Evolutionary conservation across 2,113 vertebrate species (phyloP).

Genomic region (Neogobius melanostomus): DNA sequence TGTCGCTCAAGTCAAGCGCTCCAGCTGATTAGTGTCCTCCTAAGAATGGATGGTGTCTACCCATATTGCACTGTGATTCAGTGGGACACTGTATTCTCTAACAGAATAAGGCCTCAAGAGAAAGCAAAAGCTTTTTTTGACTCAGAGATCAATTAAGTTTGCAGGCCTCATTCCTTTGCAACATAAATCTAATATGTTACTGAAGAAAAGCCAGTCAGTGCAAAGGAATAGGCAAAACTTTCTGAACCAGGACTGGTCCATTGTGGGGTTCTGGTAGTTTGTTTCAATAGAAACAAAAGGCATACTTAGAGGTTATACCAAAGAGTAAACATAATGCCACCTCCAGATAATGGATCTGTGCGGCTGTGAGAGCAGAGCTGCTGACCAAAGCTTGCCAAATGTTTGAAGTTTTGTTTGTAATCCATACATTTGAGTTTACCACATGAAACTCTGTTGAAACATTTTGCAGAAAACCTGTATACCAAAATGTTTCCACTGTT

Average conservation of each 20-base stretch:
- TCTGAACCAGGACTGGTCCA: neutral
- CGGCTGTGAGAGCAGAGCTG: neutral
- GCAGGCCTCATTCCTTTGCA: too few species aligned
- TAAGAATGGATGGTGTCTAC: neutral
- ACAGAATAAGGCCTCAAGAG: neutral
- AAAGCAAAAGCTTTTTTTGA: too few species aligned
- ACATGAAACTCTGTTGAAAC: conserved; percentile 38
- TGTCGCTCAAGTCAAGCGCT: too few species aligned
- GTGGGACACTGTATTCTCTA: neutral
- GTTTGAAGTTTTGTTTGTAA: conserved; percentile 35
- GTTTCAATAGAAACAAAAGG: neutral
- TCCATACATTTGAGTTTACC: conserved; percentile 15
- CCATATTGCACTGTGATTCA: neutral
- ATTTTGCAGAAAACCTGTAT: conserved; percentile 46
- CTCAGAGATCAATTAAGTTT: too few species aligned
- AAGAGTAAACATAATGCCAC: neutral
- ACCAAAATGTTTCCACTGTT: conserved; percentile 51
- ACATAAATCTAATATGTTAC: neutral
- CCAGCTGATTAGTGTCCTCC: too few species aligned
- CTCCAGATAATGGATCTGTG: neutral
- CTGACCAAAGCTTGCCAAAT: conserved; percentile 48
- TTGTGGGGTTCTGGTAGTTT: neutral
- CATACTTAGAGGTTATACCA: neutral
- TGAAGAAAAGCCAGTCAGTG: neutral
- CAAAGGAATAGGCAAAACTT: neutral